Conservation (phyloP, 2,888 invertebrate genomes). For the Nasonia oneida region DNA sequence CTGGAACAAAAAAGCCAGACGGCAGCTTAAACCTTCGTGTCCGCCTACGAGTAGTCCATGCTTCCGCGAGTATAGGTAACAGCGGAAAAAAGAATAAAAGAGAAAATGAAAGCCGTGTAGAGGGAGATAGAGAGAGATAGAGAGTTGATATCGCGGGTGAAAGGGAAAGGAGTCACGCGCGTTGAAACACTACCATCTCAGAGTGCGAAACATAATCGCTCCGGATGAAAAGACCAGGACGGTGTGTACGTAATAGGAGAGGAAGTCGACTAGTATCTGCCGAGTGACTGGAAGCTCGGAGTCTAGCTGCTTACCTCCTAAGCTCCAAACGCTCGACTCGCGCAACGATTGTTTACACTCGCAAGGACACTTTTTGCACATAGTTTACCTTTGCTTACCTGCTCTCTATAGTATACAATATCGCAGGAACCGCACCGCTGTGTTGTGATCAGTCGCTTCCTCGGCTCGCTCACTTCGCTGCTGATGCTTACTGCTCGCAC, state of each 20-base stretch:
- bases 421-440: background rate
- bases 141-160: background rate
- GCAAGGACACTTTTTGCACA: conserved; percentile 53
- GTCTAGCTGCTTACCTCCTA: background rate
- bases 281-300: conserved; percentile 24
- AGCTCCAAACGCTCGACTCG: background rate
- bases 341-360: conserved; percentile 46
- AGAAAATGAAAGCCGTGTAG: too few species aligned
- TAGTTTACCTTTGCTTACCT: conserved; percentile 34
- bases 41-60: background rate
- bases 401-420: conserved; percentile 1
- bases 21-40: background rate
- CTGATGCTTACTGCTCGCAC: background rate
- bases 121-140: background rate
- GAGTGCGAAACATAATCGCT: conserved; percentile 55
- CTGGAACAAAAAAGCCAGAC: conserved; percentile 68
- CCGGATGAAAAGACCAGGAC: background rate
- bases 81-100: too few species aligned
- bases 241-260: background rate
- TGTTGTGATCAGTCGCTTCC: background rate
- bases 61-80: background rate
- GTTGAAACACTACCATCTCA: conserved; percentile 51
- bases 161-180: background rate
- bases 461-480: background rate
- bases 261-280: background rate